phyloP scores from a whole-genome alignment of 2,888 invertebrate species.

The Xestia rhomboidea region DNA sequence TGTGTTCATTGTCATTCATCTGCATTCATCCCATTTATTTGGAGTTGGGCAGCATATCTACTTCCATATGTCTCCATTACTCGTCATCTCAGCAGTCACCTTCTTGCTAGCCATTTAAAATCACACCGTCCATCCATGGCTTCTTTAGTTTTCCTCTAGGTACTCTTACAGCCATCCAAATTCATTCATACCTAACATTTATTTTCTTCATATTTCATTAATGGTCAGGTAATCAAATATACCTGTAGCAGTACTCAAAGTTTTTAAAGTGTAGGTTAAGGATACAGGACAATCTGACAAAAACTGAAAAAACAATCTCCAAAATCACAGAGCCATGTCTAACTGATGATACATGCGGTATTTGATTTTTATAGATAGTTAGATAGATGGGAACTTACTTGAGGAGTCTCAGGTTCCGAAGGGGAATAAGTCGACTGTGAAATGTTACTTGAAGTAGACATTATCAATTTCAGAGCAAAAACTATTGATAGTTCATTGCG shows the following conservation, averaged over 20 bases:
- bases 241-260: not conserved
- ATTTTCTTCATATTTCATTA: not conserved
- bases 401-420: slow-evolving; percentile 86
- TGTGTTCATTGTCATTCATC: not conserved
- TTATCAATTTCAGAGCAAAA: slow-evolving; percentile 67
- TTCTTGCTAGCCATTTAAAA: not conserved
- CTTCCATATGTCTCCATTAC: not conserved
- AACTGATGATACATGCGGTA: not conserved
- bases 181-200: not conserved
- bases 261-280: not conserved
- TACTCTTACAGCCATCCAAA: not conserved
- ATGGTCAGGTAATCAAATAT: not conserved
- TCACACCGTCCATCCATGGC: too few relatives aligned
- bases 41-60: not conserved
- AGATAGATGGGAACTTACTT: slow-evolving; percentile 71
- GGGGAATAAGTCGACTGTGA: slow-evolving; percentile 87
- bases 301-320: not conserved
- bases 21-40: not conserved
- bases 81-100: not conserved
- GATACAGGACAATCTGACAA: not conserved
- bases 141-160: not conserved
- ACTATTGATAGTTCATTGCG: slow-evolving; percentile 8
- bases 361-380: not conserved
- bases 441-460: slow-evolving; percentile 88
- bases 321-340: not conserved